Evolutionary conservation across 2,113 vertebrate genomes (phyloP), one percentile per base, ranked within the genome.

Genomic region (Xyliphius kryptos): DNA sequence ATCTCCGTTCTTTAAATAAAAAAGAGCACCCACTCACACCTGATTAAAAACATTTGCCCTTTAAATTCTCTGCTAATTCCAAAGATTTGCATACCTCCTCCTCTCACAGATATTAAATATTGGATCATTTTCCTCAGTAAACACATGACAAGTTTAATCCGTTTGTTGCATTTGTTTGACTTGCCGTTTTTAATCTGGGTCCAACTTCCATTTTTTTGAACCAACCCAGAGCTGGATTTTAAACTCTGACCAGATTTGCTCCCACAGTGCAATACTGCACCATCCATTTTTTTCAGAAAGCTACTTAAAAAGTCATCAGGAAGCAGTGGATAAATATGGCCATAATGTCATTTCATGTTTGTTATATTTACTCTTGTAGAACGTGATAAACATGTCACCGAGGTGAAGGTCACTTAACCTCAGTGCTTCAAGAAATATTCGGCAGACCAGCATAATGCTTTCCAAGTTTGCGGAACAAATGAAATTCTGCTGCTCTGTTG

Each of bases 401-500:
- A 84, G 89, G 86, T 91, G 89, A 92, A 95, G 92, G 91, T 94
- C 91, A 92, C 78, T 85, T 82, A 88, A 89, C 89, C 89, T 88
- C 88, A 82, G 77, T 80, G 82, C 89, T 88, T 90, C 84, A 86
- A 89, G 83, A 89, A 87, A 80, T 87, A 87, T 91, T 89, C 87
- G 88, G 82, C 87, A 87, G 79, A 84, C 87, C 82, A 83, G 86
- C 87, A 87, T 89, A 88, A 92, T 91, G 85, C 85, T 86, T 91
- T 88, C 84, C 87, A 87, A 91, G 89, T 92, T 91, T 92, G 89
- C 85, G 85, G 89, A 92, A 91, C 87, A 91, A 93, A 92, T 91
- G 87, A 90, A 90, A 90, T 90, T 87, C 87, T 84, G 87, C 88
- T 90, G 87, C 86, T 87, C 66, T 87, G 82, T 89, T 89, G 88